Conservation (phyloP, 2,113 vertebrate species). For the Danio rerio region DNA sequence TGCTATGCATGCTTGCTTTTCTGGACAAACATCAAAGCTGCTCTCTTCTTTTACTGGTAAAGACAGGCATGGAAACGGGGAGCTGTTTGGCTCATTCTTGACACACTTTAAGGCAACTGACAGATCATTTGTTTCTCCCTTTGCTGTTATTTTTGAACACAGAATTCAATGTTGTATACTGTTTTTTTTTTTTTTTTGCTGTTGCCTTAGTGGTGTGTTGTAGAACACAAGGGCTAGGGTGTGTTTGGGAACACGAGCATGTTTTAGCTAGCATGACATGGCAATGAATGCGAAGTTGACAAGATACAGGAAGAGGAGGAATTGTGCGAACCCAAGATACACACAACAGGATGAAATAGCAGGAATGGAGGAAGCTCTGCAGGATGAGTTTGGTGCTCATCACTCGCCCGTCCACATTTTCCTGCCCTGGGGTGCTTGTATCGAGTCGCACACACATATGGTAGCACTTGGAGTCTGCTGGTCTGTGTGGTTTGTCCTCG, state of each 20-base stretch:
- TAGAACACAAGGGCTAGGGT: conserved; percentile 4
- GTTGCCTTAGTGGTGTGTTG: neutral
- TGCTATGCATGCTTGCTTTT: conserved; percentile 35
- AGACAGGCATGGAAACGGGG: conserved; percentile 2
- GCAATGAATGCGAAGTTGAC: conserved; percentile 15
- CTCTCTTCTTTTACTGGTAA: neutral
- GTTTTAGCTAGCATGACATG: conserved; percentile 22
- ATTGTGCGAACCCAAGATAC: conserved; percentile 44
- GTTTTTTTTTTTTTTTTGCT: neutral
- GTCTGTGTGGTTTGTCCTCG: conserved; percentile 42
- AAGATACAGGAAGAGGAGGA: conserved; percentile 47
- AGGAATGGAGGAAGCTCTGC: conserved; percentile 52
- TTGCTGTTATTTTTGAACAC: neutral
- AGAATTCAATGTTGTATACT: neutral
- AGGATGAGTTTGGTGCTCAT: conserved; percentile 38
- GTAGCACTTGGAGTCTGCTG: conserved; percentile 32
- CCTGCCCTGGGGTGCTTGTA: conserved; percentile 32
- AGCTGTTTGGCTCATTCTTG: neutral
- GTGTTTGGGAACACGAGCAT: neutral
- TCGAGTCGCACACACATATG: conserved; percentile 27
- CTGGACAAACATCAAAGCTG: conserved; percentile 46
- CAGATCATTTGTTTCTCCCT: neutral
- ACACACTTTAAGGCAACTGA: neutral
- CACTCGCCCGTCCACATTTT: conserved; percentile 36
- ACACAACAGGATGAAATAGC: conserved; percentile 47